Conservation (phyloP, 2,888 invertebrate genomes). For the Boloria euphrosyne region DNA sequence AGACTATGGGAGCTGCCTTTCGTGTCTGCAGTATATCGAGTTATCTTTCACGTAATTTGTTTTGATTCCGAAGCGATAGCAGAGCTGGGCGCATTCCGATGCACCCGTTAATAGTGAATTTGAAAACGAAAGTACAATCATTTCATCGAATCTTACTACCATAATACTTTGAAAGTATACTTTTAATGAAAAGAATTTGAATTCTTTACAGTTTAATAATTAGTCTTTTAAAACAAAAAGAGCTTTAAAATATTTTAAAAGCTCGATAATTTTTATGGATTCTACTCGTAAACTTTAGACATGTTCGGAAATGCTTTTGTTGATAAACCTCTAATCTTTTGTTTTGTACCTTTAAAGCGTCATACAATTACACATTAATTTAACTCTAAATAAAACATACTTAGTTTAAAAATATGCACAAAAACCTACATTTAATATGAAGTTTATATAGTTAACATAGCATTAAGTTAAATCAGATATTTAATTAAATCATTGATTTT, state of each 20-base stretch:
- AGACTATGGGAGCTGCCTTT: conserved; percentile 19
- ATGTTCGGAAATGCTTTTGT: not conserved
- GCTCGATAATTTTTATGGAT: not conserved
- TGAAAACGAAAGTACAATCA: conserved; percentile 46
- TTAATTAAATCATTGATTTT: too few species aligned
- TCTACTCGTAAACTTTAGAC: not conserved
- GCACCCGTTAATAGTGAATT: conserved; percentile 38
- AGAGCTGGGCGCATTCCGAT: conserved; percentile 53
- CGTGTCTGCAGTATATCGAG: conserved; percentile 53
- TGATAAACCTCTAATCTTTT: too few species aligned
- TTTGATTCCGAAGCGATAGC: conserved; percentile 49
- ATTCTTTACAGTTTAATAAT: not conserved
- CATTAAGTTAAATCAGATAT: too few species aligned
- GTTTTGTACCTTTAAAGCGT: too few species aligned
- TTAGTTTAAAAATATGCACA: too few species aligned
- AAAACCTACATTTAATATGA: too few species aligned
- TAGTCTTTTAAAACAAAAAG: not conserved
- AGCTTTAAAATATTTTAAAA: not conserved
- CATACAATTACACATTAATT: too few species aligned
- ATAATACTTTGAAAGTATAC: not conserved
- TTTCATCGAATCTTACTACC: conserved; percentile 25
- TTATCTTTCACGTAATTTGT: conserved; percentile 51
- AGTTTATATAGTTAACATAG: too few species aligned
- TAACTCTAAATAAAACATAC: too few species aligned
- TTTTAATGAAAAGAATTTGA: not conserved